Base-by-base conservation (phyloP, 2,113 vertebrate genomes). In the Brienomyrus brachyistius region DNA sequence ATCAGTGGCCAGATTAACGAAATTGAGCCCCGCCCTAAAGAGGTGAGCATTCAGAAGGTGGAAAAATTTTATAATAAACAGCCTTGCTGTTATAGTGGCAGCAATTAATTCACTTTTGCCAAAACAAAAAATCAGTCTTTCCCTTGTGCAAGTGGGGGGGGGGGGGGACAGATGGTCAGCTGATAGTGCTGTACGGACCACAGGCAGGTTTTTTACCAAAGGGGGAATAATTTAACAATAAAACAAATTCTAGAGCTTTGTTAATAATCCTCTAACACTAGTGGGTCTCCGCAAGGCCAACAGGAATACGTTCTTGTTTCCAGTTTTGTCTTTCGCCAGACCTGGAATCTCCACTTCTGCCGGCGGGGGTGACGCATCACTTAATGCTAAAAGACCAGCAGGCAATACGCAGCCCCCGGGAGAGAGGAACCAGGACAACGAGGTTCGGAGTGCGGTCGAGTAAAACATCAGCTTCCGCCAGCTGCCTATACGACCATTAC, bases 401-500 rank as follows among this genome's bases (percentile, higher is more conserved):
- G 21, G 74, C 50, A 4, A 21, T 19, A 45, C 9, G n/a, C 80
- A 43, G 31, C 15, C 74, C 17, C 70, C 2, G 31, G 86, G 52
- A 50, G 48, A 27, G n/a, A 62, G 23, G 35, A 87, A 51, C 35
- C 52, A 1, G 52, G 88, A 45, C 43, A 80, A 52, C 88, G 83
- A 66, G 51, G 40, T 27, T 56, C 27, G 40, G 87, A 59, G 88
- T 11, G 88, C 88, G 80, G 66, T 82, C 84, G 47, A 89, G 83
- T 50, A 70, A 82, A 89, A 91, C 66, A 89, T 89, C 88, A 59
- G 62, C 83, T 54, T 56, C 62, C 21, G 82, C 85, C 52, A 77
- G 83, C 40, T 86, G 70, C 56, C 52, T 47, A 8, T 35, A 23
- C 88, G 35, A 11, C 82, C n/a, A 80, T 89, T 54, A 90, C 50